Evolutionary conservation across 2,797 vertebrate genomes (phyloP).

Genomic region (Mastacembelus armatus): DNA sequence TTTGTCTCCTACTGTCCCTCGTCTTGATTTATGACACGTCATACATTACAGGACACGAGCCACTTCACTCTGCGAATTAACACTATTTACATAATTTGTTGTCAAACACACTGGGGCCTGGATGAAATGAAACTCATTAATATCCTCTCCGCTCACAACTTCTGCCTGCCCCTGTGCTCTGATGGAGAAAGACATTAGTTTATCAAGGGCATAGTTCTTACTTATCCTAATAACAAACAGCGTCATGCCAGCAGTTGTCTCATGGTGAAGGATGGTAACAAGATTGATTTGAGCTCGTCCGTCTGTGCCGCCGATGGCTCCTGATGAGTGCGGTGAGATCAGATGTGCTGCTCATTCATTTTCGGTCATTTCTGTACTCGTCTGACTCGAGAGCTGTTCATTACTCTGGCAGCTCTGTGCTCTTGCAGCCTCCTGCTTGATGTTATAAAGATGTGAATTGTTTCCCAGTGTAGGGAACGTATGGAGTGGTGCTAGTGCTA

Average conservation of each 20-base stretch:
- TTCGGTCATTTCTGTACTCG: conserved; percentile 41
- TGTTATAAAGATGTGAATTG: background rate
- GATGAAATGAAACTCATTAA: conserved; percentile 10
- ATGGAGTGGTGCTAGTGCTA: background rate
- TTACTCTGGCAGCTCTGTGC: conserved; percentile 4
- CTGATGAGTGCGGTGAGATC: conserved; percentile 69
- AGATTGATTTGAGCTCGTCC: conserved; percentile 73
- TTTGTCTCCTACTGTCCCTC: conserved; percentile 34
- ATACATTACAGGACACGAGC: conserved; percentile 45
- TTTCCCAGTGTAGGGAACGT: background rate
- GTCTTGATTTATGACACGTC: conserved; percentile 62
- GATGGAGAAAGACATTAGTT: background rate
- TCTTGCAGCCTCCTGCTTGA: background rate
- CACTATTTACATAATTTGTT: conserved; percentile 55
- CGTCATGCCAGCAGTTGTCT: conserved; percentile 32
- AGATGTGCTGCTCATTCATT: conserved; percentile 66
- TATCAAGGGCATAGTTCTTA: conserved; percentile 27
- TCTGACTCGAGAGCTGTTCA: conserved; percentile 19
- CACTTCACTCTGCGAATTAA: conserved; percentile 36
- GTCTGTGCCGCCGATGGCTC: conserved; percentile 55
- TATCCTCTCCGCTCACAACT: conserved; percentile 6
- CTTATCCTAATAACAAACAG: conserved; percentile 22
- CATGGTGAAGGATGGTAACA: conserved; percentile 43
- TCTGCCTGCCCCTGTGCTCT: conserved; percentile 7
- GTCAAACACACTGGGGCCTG: conserved; percentile 20